phyloP scores from a whole-genome alignment of 1,140 invertebrate species.

The Asobara japonica region DNA sequence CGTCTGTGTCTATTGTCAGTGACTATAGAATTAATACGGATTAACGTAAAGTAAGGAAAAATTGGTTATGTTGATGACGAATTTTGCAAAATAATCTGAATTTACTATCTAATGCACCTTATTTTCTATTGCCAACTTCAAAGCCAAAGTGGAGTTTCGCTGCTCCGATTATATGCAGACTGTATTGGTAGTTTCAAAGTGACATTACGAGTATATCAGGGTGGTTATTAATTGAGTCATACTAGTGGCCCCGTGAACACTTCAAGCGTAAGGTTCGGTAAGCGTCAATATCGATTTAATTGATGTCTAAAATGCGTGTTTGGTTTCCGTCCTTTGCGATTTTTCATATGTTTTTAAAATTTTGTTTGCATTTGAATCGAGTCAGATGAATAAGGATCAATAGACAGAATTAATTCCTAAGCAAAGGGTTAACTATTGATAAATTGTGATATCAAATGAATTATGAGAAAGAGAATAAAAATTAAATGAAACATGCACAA shows the following conservation, averaged over 20 bases:
- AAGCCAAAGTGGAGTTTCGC: background rate
- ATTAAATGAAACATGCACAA: slow-evolving; percentile 54
- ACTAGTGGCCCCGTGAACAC: background rate
- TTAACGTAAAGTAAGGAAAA: background rate
- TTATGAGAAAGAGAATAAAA: slow-evolving; percentile 26
- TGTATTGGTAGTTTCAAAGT: background rate
- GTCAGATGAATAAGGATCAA: background rate
- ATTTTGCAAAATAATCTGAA: background rate
- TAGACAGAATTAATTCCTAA: background rate
- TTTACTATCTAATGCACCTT: background rate
- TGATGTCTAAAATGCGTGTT: background rate
- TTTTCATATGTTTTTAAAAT: background rate
- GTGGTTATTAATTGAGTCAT: background rate
- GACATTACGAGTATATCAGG: background rate
- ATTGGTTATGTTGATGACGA: background rate
- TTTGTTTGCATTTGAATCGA: background rate
- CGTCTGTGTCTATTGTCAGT: background rate
- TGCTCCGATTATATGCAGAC: background rate
- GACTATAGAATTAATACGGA: background rate
- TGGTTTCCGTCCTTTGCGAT: background rate
- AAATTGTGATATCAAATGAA: background rate
- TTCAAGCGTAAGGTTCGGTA: background rate
- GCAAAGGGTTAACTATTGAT: background rate
- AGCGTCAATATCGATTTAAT: background rate
- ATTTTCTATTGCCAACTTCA: background rate